Evolutionary conservation across 2,113 vertebrate species (phyloP), one percentile per base, ranked within the genome.

Genomic region (Canis aureus): DNA sequence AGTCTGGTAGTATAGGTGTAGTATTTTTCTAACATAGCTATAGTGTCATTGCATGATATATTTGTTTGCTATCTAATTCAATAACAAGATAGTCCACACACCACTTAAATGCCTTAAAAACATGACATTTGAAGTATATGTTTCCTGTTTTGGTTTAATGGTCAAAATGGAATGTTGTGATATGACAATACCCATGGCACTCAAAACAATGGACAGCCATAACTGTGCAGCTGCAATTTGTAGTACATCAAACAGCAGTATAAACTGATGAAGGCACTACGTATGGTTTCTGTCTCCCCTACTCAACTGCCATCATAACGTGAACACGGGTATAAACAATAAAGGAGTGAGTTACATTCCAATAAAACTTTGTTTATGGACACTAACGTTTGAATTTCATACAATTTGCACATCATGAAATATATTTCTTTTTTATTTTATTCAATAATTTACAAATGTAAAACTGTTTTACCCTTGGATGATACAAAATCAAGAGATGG

Each of bases 61-160:
- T 6, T 86, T 23, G 16, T 89, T 96, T 94, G 49, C 32, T 25
- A 49, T 96, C 55, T 69, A 64, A 97, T 25, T 60, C 43, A 59
- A 0, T 96, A 80, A 53, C 78, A 94, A 78, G 90, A 53, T 87
- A 97, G 74, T 88, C 64, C 29, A 51, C 27, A 13, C 15, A 62
- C 2, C 20, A 83, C 16, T 93, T 66, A 73, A 62, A 84, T 89
- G 76, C 49, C n/a, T 87, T 97, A 38, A 92, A 92, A 82, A n/a
- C 12, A 11, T 85, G 57, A 53, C 49, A 71, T 73, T 80, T 89
- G 53, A 91, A 94, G 71, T 78, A 32, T 5, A 73, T 25, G 49
- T 38, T 76, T 80, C 17, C 92, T 80, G 22, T 49, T 84, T 92
- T 94, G 59, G 71, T 9, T 51, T 74, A 5, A 23, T 74, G 13